These are phyloP conservation scores for Indicator indicator DNA, from an alignment of 2,113 vertebrate species.

Conservation along the genomic window DNA sequence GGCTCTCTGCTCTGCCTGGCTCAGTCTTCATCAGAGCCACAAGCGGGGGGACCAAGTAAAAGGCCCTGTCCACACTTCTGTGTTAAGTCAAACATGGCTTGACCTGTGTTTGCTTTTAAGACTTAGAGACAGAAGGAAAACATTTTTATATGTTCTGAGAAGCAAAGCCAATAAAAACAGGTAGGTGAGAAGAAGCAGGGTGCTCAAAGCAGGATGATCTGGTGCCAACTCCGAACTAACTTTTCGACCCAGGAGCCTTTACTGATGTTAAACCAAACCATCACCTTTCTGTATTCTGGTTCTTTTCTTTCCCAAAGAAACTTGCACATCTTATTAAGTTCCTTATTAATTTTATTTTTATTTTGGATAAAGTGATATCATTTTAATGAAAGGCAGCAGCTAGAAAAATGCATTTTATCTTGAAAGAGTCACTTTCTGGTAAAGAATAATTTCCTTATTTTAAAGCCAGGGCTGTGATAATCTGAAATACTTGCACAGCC, in stretches of 20 bases:
- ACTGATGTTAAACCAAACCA: background rate
- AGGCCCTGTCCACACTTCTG: background rate
- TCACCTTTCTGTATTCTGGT: background rate
- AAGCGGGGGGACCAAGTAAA: background rate
- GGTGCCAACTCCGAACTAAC: background rate
- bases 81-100: background rate
- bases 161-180: background rate
- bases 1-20: background rate
- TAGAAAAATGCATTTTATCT: constrained; percentile 23
- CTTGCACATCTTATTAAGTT: background rate
- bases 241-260: background rate
- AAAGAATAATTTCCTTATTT: background rate
- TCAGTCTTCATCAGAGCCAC: background rate
- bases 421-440: background rate
- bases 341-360: background rate
- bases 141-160: background rate
- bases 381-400: constrained; percentile 10
- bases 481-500: background rate
- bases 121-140: background rate
- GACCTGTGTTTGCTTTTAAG: background rate
- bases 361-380: background rate
- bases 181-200: background rate
- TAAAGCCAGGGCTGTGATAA: background rate
- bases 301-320: background rate
- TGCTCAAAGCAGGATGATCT: background rate